phyloP scores from a whole-genome alignment of 2,113 vertebrate species.

The Peromyscus leucopus region DNA sequence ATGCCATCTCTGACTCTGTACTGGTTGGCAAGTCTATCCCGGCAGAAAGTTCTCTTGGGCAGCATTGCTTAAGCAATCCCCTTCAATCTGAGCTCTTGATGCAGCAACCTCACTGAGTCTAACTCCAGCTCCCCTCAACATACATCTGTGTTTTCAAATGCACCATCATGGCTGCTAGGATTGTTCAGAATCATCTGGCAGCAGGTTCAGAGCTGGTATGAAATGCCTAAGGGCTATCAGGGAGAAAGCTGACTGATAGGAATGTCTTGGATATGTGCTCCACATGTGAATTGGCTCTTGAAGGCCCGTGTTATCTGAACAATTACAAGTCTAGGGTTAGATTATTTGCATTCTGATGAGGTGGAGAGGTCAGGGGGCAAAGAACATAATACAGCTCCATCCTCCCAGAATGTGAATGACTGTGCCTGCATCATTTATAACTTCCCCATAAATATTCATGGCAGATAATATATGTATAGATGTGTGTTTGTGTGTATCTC shows the following conservation, averaged over 20 bases:
- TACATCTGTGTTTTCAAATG: constrained; percentile 32
- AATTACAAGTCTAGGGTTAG: constrained; percentile 56
- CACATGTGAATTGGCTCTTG: constrained; percentile 54
- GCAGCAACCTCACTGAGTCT: neutral
- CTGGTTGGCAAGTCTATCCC: neutral
- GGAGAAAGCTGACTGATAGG: constrained; percentile 16
- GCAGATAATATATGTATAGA: constrained; percentile 26
- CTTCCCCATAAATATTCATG: constrained; percentile 69
- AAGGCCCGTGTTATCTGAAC: constrained; percentile 39
- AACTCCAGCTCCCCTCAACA: neutral
- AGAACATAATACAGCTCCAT: constrained; percentile 16
- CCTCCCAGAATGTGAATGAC: neutral
- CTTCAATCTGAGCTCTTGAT: neutral
- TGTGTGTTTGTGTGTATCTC: neutral
- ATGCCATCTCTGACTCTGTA: neutral
- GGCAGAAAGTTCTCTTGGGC: neutral
- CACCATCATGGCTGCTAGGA: neutral
- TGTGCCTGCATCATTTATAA: constrained; percentile 50
- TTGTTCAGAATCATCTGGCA: constrained; percentile 54
- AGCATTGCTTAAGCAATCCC: neutral
- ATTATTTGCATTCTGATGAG: constrained; percentile 72
- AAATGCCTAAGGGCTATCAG: constrained; percentile 16
- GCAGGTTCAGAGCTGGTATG: constrained; percentile 29
- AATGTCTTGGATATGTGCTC: neutral
- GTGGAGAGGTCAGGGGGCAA: constrained; percentile 32